These are phyloP conservation scores for Hemiscyllium ocellatum DNA, from an alignment of 2,113 vertebrate genomes.

Conservation along the genomic window DNA sequence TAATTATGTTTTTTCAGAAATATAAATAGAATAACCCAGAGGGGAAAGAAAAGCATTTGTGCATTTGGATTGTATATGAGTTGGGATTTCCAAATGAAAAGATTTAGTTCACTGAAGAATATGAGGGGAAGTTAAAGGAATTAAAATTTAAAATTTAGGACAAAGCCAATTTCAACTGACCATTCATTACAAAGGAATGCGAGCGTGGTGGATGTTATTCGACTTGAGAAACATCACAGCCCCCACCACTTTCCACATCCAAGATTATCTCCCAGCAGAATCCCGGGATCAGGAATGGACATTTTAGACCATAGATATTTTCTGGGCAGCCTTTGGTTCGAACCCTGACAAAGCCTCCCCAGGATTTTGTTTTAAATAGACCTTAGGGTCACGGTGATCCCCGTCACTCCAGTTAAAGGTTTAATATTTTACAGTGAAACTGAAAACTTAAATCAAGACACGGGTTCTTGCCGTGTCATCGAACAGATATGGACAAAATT, in stretches of 20 bases:
- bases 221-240: not conserved
- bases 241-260: not conserved
- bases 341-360: not conserved
- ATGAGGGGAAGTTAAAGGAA: not conserved
- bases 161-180: not conserved
- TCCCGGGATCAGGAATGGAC: not conserved
- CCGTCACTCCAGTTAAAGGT: not conserved
- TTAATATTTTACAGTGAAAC: not conserved
- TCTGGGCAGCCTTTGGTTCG: not conserved
- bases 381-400: too few relatives aligned
- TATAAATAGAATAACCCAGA: not conserved
- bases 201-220: not conserved
- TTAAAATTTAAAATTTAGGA: not conserved
- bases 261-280: not conserved
- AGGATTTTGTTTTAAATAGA: not conserved
- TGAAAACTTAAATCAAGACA: not conserved
- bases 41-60: not conserved
- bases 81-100: not conserved
- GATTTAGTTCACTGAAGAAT: not conserved
- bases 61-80: not conserved
- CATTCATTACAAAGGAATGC: not conserved
- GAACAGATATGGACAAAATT: not conserved
- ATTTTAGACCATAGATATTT: not conserved
- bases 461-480: too few relatives aligned
- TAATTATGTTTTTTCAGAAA: not conserved